Percentiles rank a stretch among this genome's conserved stretches.
These are phyloP conservation scores for Morus bassanus DNA, from an alignment of 2,797 vertebrate species.

Conservation along the genomic window DNA sequence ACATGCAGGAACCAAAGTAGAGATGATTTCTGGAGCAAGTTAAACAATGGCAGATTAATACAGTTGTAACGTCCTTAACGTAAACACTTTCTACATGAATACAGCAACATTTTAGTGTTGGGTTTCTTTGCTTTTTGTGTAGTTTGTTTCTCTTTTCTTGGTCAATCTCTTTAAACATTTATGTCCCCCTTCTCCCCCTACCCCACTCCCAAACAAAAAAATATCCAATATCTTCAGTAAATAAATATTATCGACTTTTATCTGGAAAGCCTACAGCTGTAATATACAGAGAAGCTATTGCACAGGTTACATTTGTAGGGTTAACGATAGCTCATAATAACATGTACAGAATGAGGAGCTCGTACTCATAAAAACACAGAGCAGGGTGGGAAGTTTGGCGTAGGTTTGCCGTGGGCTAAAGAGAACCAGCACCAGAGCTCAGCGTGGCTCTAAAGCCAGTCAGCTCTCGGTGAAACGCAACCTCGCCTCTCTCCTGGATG, in stretches of 20 bases:
- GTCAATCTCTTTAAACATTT: constrained; percentile 44
- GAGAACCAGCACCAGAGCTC: not conserved
- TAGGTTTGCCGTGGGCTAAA: not conserved
- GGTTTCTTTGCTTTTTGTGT: constrained; percentile 27
- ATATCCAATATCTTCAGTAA: constrained; percentile 64
- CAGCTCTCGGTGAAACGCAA: not conserved
- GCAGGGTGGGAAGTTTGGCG: not conserved
- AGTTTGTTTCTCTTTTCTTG: constrained; percentile 42
- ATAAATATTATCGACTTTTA: constrained; percentile 68
- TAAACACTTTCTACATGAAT: constrained; percentile 53
- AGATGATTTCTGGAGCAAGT: constrained; percentile 64
- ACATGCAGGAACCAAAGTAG: constrained; percentile 78
- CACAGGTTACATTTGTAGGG: constrained; percentile 28
- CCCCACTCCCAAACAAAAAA: constrained; percentile 59
- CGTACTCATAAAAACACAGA: constrained; percentile 19
- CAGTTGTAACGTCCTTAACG: not conserved
- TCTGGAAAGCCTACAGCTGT: constrained; percentile 56
- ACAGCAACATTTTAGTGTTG: constrained; percentile 50
- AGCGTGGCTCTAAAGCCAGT: not conserved
- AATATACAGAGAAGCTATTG: constrained; percentile 60
- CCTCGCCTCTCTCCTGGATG: not conserved
- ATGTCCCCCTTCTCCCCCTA: constrained; percentile 40
- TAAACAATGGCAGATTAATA: constrained; percentile 54
- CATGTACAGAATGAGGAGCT: constrained; percentile 13
- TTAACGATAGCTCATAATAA: not conserved